These are phyloP conservation scores for Xanthorhoe spadicearia DNA, from an alignment of 2,888 invertebrate species.

Conservation along the genomic window DNA sequence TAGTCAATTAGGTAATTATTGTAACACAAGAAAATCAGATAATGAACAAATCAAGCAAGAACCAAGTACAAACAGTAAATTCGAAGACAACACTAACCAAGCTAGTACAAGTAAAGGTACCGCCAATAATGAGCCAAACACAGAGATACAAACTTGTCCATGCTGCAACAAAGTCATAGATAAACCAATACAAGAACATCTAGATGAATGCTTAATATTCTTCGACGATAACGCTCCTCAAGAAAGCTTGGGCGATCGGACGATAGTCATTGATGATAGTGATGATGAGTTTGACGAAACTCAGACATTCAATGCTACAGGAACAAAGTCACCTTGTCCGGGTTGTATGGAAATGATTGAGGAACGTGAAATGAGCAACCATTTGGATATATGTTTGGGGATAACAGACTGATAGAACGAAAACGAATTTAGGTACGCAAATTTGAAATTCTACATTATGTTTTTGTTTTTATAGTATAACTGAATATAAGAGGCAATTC, in stretches of 20 bases:
- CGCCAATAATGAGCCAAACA: not conserved
- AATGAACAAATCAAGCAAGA: conserved; percentile 7
- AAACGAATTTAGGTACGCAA: no score
- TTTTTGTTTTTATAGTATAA: conserved; percentile 5
- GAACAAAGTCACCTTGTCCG: conserved; percentile 84
- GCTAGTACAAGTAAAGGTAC: conserved; percentile 45
- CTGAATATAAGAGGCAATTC: not conserved
- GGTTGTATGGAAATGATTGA: conserved; percentile 84
- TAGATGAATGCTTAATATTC: conserved; percentile 80
- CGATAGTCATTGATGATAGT: conserved; percentile 63
- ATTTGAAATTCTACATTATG: no score
- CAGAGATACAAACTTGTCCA: conserved; percentile 64
- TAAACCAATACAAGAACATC: conserved; percentile 71
- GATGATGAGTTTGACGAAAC: conserved; percentile 69
- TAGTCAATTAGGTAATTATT: conserved; percentile 40
- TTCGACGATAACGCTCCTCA: conserved; percentile 72
- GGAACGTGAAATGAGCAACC: conserved; percentile 82
- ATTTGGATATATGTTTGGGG: conserved; percentile 81
- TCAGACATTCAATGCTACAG: conserved; percentile 71
- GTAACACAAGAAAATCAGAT: not conserved
- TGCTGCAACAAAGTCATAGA: conserved; percentile 69
- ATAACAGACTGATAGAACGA: conserved; percentile 31
- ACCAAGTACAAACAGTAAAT: conserved; percentile 4
- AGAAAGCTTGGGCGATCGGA: conserved; percentile 54
- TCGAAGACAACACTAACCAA: conserved; percentile 5